Evolutionary conservation across 2,113 vertebrate species (phyloP), one percentile per base, ranked within the genome.

Genomic region (Barbus barbus): DNA sequence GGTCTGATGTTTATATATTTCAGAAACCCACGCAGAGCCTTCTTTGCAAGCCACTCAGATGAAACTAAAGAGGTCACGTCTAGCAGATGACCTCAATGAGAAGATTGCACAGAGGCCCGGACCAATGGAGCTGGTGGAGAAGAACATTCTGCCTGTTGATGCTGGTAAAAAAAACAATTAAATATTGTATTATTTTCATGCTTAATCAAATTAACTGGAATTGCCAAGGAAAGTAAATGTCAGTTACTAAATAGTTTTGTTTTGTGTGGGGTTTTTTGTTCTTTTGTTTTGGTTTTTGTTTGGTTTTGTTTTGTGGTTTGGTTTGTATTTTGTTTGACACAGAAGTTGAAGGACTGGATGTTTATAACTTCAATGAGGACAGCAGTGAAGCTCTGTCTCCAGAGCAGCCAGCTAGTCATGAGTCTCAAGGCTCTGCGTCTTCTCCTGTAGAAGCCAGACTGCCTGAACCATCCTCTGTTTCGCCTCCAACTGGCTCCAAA

Each of bases 31-130:
- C 87, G 98, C 97, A 24, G 97, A 98, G 85, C 97, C 97, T 0
- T 99, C 97, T 0, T 90, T 99, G 1, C 98, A 99, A 85, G 98
- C 98, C 87, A 98, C 97, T 8, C 98, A 99, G 94, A 96, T 99
- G 95, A 98, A 93, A 88, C 87, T 99, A 90, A 99, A 99, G 90
- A 94, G 97, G 87, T 97, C 97, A 5, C 95, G 97, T 0, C 89
- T 99, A 75, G 97, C 98, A 0, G 97, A 99, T 89, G 96, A 98
- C 87, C 94, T 99, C 72, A 99, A 99, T 26, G 98, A 99, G 89
- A 99, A 97, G 93, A 96, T 99, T 69, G 95, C 98, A 53, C 98
- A 98, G 86, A 94, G 98, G 56, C 98, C 98, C 26, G 98, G 98
- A 1, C 98, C 98, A 0, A 95, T 99, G 97, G 98, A 99, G 89